Conservation (phyloP, 2,113 vertebrate species). For the Pituophis catenifer region DNA sequence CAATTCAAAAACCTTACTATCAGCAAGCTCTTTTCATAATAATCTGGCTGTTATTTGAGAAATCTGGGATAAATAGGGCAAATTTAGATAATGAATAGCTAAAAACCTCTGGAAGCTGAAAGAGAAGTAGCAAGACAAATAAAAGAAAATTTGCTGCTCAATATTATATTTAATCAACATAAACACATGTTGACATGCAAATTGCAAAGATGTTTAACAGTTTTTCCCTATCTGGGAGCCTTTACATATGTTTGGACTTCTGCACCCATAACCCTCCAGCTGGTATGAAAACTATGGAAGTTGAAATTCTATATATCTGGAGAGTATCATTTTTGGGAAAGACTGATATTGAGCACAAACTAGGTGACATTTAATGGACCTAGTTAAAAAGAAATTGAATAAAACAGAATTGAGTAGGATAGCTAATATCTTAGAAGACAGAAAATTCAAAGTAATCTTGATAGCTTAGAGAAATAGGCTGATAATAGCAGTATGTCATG, state of each 20-base stretch:
- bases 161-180: not conserved
- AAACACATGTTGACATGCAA: slow-evolving; percentile 30
- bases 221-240: not conserved
- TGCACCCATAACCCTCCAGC: not conserved
- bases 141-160: slow-evolving; percentile 37
- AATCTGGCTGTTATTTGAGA: slow-evolving; percentile 63
- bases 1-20: slow-evolving; percentile 60
- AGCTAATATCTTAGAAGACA: not conserved
- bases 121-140: slow-evolving; percentile 8
- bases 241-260: not conserved
- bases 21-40: slow-evolving; percentile 63
- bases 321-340: not conserved
- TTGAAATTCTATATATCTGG: not conserved
- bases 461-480: not conserved
- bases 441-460: not conserved
- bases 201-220: slow-evolving; percentile 11
- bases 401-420: not conserved
- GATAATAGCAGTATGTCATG: not conserved
- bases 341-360: not conserved
- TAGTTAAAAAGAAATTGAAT: not conserved
- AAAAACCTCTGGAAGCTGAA: slow-evolving; percentile 46
- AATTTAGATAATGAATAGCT: slow-evolving; percentile 58
- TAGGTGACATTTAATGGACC: slow-evolving; percentile 17
- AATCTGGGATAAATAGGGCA: slow-evolving; percentile 56
- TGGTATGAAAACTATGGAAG: not conserved